Evolutionary conservation across 1,140 invertebrate species (phyloP), one percentile per base, ranked within the genome.

Genomic region (Glossosoma conforme): DNA sequence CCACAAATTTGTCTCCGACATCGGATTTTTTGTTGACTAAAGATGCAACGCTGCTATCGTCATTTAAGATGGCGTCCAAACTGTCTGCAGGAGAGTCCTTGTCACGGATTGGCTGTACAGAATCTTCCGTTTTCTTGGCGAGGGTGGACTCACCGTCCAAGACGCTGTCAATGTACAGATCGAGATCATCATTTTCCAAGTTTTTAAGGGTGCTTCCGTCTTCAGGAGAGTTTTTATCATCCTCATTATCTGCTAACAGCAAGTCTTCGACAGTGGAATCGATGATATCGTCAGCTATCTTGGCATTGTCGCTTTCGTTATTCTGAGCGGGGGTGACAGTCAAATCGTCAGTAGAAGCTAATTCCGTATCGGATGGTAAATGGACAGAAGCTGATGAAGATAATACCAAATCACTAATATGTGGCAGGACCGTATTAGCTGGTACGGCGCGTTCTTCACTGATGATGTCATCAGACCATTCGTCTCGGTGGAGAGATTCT

Each of bases 91-190:
- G n/a, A 20, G 30, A n/a, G 3, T 35, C 32, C 19, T 45, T 14
- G n/a, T 20, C 10, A 19, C 3, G 30, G 4, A 14, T 15, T 13
- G 21, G n/a, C 15, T 22, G 3, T 38, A 33, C 32, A 8, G 41
- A 9, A 9, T 49, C 37, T 8, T 17, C 36, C 21, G 35, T 49
- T n/a, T 41, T 40, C 18, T 41, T 14, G 32, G 21, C 25, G n/a
- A 32, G 25, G 8, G 46, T 33, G 14, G 25, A 41, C 15, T 42
- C 48, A 2, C 42, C 44, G 24, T 52, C 37, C 9, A 52, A n/a
- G 9, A 52, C 43, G 24, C 41, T 45, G 14, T 50, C 43, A 9
- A 55, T 50, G 19, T 55, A 44, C 5, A 54, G 43, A 44, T 54
- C 52, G 8, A 52, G 42, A 48, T 56, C 49, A n/a, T 14, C 18